Conservation (phyloP, 2,797 vertebrate species). For the Brachyalestes nurse region DNA sequence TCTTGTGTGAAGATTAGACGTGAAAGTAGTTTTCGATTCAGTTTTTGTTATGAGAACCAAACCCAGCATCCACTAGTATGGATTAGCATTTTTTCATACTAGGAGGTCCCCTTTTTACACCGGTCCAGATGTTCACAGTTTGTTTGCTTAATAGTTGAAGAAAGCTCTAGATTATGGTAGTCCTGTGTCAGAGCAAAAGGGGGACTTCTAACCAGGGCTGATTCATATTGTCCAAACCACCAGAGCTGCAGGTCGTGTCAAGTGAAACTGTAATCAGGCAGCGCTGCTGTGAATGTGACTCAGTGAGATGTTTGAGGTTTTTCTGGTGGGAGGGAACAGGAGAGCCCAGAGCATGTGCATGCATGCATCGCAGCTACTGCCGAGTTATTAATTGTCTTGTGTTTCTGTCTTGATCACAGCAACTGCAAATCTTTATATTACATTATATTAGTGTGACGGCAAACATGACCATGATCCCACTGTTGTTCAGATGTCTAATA, state of each 20-base stretch:
- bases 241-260: slow-evolving; percentile 9
- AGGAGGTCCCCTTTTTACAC: not conserved
- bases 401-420: not conserved
- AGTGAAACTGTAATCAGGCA: slow-evolving; percentile 21
- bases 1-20: not conserved
- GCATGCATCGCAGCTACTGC: not conserved
- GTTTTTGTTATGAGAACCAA: not conserved
- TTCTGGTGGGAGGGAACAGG: slow-evolving; percentile 4
- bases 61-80: not conserved
- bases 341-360: not conserved
- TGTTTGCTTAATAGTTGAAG: not conserved
- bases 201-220: slow-evolving; percentile 25
- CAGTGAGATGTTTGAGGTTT: slow-evolving; percentile 24
- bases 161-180: slow-evolving; percentile 2
- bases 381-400: not conserved
- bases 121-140: not conserved
- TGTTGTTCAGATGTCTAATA: not conserved
- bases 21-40: no score
- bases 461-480: not conserved
- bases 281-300: slow-evolving; percentile 24
- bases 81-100: not conserved
- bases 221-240: slow-evolving; percentile 36
- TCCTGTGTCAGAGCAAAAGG: not conserved
- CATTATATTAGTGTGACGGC: not conserved
- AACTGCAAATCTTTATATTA: not conserved